phyloP scores from a whole-genome alignment of 1,140 invertebrate species.

The Ips nitidus region DNA sequence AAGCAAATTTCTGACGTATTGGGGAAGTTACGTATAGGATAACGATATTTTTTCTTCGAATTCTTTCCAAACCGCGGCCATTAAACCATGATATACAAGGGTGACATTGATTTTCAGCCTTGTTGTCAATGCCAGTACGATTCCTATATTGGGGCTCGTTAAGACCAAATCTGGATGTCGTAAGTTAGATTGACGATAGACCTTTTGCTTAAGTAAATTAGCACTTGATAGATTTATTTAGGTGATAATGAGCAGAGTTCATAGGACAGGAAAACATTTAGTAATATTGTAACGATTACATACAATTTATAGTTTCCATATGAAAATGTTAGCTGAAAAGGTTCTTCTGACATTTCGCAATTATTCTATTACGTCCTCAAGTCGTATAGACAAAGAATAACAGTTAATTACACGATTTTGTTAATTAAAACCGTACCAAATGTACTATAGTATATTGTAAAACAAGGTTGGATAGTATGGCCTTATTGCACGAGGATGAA shows the following conservation, averaged over 20 bases:
- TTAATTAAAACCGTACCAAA: no score
- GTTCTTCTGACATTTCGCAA: no score
- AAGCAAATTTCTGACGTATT: slow-evolving; percentile 29
- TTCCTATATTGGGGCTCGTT: slow-evolving; percentile 16
- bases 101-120: slow-evolving; percentile 30
- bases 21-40: slow-evolving; percentile 33
- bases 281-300: not conserved
- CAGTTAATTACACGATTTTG: no score
- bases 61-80: slow-evolving; percentile 4
- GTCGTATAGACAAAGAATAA: no score
- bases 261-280: not conserved
- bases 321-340: no score
- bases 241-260: not conserved
- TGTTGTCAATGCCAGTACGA: slow-evolving; percentile 22
- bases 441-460: no score
- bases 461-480: no score
- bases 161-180: slow-evolving; percentile 16
- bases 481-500: no score
- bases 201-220: slow-evolving; percentile 2
- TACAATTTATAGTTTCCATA: no score
- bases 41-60: slow-evolving; percentile 23
- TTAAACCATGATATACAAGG: slow-evolving; percentile 22
- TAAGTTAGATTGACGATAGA: slow-evolving; percentile 17
- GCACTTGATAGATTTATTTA: slow-evolving; percentile 10
- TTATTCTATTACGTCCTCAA: no score